Evolutionary conservation across 1,140 invertebrate species (phyloP).

Genomic region (Lysiphlebus fabarum): DNA sequence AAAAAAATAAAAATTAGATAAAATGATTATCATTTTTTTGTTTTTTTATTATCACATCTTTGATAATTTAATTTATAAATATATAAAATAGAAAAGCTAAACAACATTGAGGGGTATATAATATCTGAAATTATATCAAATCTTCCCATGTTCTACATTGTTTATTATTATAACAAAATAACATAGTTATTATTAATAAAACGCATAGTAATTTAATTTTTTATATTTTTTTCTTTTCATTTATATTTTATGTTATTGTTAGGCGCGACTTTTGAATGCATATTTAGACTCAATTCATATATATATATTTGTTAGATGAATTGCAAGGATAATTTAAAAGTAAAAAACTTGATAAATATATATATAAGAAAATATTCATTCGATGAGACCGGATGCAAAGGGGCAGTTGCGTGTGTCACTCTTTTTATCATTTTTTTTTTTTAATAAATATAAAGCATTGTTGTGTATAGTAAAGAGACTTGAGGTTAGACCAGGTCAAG

Average conservation of each 20-base stretch:
- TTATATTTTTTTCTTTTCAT: constrained; percentile 26
- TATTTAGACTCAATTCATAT: neutral
- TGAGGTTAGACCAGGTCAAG: constrained; percentile 53
- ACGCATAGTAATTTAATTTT: constrained; percentile 22
- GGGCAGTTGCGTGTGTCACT: constrained; percentile 49
- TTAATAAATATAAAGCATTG: too few relatives aligned
- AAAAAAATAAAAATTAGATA: too few relatives aligned
- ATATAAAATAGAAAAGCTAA: too few relatives aligned
- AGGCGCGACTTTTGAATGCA: constrained; percentile 30
- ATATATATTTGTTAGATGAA: too few relatives aligned
- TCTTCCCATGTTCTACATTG: constrained; percentile 53
- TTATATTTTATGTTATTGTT: constrained; percentile 34
- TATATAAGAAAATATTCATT: constrained; percentile 29
- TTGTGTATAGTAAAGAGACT: neutral
- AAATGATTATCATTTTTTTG: too few relatives aligned
- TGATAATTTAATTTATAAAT: too few relatives aligned
- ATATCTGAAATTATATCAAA: constrained; percentile 37
- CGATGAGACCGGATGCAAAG: constrained; percentile 55
- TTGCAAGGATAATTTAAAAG: too few relatives aligned
- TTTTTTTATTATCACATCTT: too few relatives aligned
- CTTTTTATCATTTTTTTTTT: too few relatives aligned
- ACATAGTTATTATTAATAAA: constrained; percentile 54
- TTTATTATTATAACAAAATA: constrained; percentile 47
- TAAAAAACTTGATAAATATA: too few relatives aligned
- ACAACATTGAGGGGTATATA: too few relatives aligned